These are phyloP conservation scores for Sebastes umbrosus DNA, from an alignment of 2,797 vertebrate genomes.

Conservation along the genomic window DNA sequence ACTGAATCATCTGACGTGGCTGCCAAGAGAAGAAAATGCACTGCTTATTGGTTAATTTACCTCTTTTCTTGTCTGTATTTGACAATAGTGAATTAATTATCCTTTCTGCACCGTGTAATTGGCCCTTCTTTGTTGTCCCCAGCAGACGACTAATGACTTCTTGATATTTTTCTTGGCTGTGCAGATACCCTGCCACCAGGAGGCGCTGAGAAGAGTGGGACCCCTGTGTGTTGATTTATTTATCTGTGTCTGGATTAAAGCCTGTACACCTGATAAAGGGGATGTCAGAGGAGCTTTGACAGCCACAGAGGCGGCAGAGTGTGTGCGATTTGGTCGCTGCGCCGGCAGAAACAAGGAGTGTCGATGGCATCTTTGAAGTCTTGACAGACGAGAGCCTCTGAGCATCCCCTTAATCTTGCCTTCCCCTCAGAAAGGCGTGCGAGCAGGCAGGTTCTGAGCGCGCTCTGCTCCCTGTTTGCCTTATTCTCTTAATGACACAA, in stretches of 20 bases:
- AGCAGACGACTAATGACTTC: constrained; percentile 61
- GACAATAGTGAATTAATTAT: constrained; percentile 63
- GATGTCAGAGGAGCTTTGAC: constrained; percentile 83
- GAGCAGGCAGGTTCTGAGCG: constrained; percentile 71
- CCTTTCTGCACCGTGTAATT: constrained; percentile 50
- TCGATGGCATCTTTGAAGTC: constrained; percentile 85
- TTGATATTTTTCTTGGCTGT: constrained; percentile 50
- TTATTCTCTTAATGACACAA: constrained; percentile 86
- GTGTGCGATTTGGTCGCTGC: constrained; percentile 83
- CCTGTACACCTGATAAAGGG: constrained; percentile 83
- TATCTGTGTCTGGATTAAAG: constrained; percentile 83
- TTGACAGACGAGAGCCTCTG: constrained; percentile 84
- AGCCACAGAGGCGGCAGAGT: constrained; percentile 82
- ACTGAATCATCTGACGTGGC: constrained; percentile 40
- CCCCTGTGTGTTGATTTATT: constrained; percentile 82
- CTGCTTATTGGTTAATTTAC: constrained; percentile 38
- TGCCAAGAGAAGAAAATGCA: constrained; percentile 17
- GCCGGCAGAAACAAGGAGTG: constrained; percentile 81
- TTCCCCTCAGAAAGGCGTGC: constrained; percentile 73
- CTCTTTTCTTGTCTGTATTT: constrained; percentile 44
- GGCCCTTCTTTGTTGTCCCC: constrained; percentile 63
- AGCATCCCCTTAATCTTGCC: constrained; percentile 87
- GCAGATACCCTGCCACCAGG: constrained; percentile 73
- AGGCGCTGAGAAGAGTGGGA: constrained; percentile 73
- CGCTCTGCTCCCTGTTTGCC: constrained; percentile 77